Base-by-base conservation (phyloP, 2,113 vertebrate genomes). In the Dendrocopos noguchii region DNA sequence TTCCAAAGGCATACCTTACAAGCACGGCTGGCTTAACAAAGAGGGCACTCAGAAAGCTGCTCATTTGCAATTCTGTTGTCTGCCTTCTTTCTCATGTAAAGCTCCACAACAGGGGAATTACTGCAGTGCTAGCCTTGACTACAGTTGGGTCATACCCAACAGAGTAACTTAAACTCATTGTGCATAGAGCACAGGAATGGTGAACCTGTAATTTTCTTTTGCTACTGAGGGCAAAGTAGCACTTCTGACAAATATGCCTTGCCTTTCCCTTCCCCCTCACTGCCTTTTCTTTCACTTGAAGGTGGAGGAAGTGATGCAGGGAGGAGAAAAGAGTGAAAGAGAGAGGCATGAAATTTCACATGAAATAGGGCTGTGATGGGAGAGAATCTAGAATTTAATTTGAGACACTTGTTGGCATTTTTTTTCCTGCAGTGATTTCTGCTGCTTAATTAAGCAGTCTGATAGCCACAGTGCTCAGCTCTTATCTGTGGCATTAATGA, bases 401-500 rank as follows among this genome's bases (percentile, higher is more conserved):
- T 50, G 15, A 86, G 70, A 34, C n/a, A 63, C 8, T 89, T 56
- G 13, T 8, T 77, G 56, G 33, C 34, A 34, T 39, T 74, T 36
- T 36, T 88, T 91, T 79, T 42, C 60, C 52, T 91, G 0, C 76
- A 66, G 47, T 67, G 67, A 89, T 92, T 88, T 91, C 87, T 91
- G 29, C 68, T 91, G 55, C 44, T 88, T 96, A 92, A 86, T 95
- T 91, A 96, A 90, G 42, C 72, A 91, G 52, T 44, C 56, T 80
- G 36, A 84, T 91, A 89, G 75, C 68, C 72, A 52, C 0, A 0
- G 29, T 88, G 53, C 81, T 80, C 80, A 66, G 44, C 33, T 95
- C 68, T 75, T 22, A 91, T 90, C 79, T 92, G 8, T 63, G 64
- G 39, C 44, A 84, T 77, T 82, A 89, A 91, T 92, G 71, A 83